Evolutionary conservation across 1,140 invertebrate genomes (phyloP).

Genomic region (Aphelinus certus): DNA sequence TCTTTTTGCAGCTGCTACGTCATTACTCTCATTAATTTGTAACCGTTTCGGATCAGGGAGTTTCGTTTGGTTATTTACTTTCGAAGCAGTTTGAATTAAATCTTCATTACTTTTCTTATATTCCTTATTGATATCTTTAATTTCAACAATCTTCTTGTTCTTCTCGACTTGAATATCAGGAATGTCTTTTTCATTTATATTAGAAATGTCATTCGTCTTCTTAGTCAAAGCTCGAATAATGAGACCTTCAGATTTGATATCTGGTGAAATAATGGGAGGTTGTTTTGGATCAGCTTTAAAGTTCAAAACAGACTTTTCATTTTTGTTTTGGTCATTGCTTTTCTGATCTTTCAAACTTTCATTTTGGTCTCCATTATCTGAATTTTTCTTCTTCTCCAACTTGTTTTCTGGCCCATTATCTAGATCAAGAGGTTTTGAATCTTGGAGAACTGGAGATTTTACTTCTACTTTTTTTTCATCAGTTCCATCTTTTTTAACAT

Average conservation of each 20-base stretch:
- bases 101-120: slow-evolving; percentile 37
- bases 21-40: slow-evolving; percentile 36
- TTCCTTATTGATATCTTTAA: slow-evolving; percentile 28
- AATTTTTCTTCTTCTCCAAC: slow-evolving; percentile 17
- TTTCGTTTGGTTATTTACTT: slow-evolving; percentile 52
- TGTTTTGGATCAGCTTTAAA: slow-evolving; percentile 7
- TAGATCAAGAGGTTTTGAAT: too few species aligned
- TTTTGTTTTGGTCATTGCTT: neutral
- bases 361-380: slow-evolving; percentile 21
- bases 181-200: slow-evolving; percentile 35
- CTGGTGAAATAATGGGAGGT: slow-evolving; percentile 5
- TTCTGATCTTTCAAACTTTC: neutral
- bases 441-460: too few species aligned
- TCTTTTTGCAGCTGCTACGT: slow-evolving; percentile 40
- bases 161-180: slow-evolving; percentile 7
- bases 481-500: too few species aligned
- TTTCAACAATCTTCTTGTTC: slow-evolving; percentile 8
- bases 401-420: too few species aligned
- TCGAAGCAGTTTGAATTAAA: slow-evolving; percentile 53
- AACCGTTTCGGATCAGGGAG: slow-evolving; percentile 9
- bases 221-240: slow-evolving; percentile 59
- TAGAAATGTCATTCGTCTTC: slow-evolving; percentile 36
- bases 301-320: slow-evolving; percentile 13
- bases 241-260: slow-evolving; percentile 48
- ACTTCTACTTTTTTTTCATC: too few species aligned